These are phyloP conservation scores for Protobothrops mucrosquamatus DNA, from an alignment of 2,113 vertebrate genomes.

Conservation along the genomic window DNA sequence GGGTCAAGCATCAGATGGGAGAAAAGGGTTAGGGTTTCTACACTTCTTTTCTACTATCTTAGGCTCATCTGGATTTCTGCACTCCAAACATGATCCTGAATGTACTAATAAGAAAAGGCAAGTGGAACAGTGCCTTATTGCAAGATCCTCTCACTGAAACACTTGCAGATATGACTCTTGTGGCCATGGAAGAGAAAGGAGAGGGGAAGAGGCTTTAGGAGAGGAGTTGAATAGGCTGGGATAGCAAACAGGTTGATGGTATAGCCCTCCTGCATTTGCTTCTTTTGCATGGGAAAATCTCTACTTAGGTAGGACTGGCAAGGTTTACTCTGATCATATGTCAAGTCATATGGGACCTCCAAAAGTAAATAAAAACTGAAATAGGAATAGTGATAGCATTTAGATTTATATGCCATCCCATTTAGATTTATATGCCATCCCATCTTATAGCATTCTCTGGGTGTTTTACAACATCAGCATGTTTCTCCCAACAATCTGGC, in stretches of 20 bases:
- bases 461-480: background rate
- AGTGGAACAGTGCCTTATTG: background rate
- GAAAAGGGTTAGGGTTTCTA: no score
- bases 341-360: background rate
- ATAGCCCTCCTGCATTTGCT: background rate
- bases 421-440: background rate
- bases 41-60: background rate
- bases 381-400: background rate
- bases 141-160: background rate
- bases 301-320: background rate
- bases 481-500: background rate
- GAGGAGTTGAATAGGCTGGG: background rate
- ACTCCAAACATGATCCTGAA: background rate
- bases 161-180: background rate
- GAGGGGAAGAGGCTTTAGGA: background rate
- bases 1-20: background rate
- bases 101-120: background rate
- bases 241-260: background rate
- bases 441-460: background rate
- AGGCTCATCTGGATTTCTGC: background rate
- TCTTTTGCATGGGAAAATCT: background rate
- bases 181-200: background rate
- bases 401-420: background rate
- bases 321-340: background rate
- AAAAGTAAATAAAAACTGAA: background rate